Percentiles rank a stretch among this genome's conserved stretches.
Conservation (phyloP, 2,797 vertebrate genomes). For the Epinephelus awoara region DNA sequence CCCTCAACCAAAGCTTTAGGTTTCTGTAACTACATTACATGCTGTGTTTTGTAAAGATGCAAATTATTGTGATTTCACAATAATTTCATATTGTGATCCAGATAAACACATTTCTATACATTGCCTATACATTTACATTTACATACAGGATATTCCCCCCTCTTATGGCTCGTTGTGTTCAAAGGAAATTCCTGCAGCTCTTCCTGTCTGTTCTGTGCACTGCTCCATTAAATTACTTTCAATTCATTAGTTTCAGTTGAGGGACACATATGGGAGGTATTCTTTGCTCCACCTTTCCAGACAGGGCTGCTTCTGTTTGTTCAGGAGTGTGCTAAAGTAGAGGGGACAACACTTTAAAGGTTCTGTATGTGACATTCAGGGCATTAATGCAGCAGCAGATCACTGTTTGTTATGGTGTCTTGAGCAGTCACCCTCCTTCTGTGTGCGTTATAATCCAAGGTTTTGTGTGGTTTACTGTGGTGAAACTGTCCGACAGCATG, state of each 20-base stretch:
- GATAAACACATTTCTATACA: neutral
- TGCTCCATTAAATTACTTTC: slow-evolving; percentile 53
- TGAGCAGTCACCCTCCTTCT: too few relatives aligned
- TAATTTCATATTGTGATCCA: neutral
- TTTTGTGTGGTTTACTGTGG: too few relatives aligned
- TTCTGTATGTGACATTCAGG: too few relatives aligned
- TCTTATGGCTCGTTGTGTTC: neutral
- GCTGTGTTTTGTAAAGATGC: neutral
- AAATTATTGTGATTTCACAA: too few relatives aligned
- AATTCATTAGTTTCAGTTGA: slow-evolving; percentile 46
- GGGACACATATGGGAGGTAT: slow-evolving; percentile 38
- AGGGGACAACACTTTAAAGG: neutral
- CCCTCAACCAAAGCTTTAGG: neutral
- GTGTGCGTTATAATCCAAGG: too few relatives aligned
- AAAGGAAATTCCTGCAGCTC: slow-evolving; percentile 7
- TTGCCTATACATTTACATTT: neutral
- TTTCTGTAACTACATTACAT: neutral
- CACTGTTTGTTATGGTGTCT: too few relatives aligned
- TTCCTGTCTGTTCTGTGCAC: slow-evolving; percentile 21
- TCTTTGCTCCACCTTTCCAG: slow-evolving; percentile 43
- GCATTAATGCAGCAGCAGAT: too few relatives aligned
- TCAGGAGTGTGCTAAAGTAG: neutral
- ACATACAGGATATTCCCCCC: neutral
- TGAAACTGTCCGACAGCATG: too few relatives aligned
- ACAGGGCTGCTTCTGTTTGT: neutral